Evolutionary conservation across 2,888 invertebrate genomes (phyloP).

Genomic region (Toxonevra muliebris): DNA sequence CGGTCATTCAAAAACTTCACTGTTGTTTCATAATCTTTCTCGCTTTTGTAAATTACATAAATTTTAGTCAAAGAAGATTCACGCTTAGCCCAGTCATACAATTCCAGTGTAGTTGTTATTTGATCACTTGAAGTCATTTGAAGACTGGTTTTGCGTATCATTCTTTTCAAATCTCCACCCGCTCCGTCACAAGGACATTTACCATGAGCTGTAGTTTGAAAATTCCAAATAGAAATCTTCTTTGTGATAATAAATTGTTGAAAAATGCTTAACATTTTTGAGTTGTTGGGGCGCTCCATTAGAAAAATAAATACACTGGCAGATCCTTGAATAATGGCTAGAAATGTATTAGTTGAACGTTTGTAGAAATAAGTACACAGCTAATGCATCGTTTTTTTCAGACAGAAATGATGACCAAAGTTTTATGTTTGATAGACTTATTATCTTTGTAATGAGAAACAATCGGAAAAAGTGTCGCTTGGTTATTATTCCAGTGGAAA

Average conservation of each 20-base stretch:
- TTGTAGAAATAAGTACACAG: constrained; percentile 10
- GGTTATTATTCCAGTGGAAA: constrained; percentile 15
- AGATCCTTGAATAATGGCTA: not conserved
- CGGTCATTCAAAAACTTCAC: not conserved
- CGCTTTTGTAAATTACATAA: not conserved
- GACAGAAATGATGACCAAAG: too few species aligned
- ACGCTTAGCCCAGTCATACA: constrained; percentile 16
- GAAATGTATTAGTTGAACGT: not conserved
- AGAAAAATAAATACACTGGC: constrained; percentile 8
- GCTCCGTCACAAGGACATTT: constrained; percentile 20
- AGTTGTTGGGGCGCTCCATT: constrained; percentile 15
- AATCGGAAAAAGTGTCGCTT: constrained; percentile 11
- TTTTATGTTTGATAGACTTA: constrained; percentile 5
- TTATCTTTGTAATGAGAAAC: constrained; percentile 9
- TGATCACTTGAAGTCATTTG: constrained; percentile 4
- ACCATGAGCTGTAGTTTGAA: constrained; percentile 20
- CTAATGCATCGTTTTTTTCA: constrained; percentile 7
- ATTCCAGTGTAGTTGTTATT: constrained; percentile 1
- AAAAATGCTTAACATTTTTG: constrained; percentile 15
- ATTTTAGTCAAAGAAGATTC: constrained; percentile 1
- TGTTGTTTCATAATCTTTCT: not conserved
- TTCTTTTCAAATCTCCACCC: constrained; percentile 8
- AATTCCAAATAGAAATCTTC: constrained; percentile 13
- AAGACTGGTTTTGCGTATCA: constrained; percentile 3
- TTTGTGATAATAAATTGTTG: constrained; percentile 10